Evolutionary conservation across 2,113 vertebrate species (phyloP), one percentile per base, ranked within the genome.

Genomic region (Brienomyrus longianalis): DNA sequence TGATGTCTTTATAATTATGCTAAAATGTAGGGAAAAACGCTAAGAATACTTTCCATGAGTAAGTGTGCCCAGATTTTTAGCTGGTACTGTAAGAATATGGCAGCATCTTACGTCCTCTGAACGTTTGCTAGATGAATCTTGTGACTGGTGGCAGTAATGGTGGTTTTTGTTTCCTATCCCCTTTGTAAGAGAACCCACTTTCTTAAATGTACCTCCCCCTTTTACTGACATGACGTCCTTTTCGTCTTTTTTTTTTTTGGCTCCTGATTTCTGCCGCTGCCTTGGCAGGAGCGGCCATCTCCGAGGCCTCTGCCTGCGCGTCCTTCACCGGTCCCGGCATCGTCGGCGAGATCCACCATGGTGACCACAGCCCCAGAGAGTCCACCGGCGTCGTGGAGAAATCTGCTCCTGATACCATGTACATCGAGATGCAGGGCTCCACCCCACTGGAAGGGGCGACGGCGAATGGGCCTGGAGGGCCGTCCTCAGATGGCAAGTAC

Each of bases 241-340:
- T 47, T 31, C 31, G 1, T 66, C n/a, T 47, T 52, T 87, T 3
- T 86, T 89, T 19, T 86, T 13, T 83, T 66, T 11, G 3, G n/a
- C 3, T 31, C 13, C 62, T 70, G 62, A 27, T 27, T 92, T 87
- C 11, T 59, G 45, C 2, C 59, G n/a, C 17, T 86, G 89, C 91
- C 91, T 35, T 91, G 95, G 95, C 94, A 95, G 95, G 90, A 7
- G 90, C 91, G 86, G 0, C 92, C 91, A 87, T 92, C 94, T 90
- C 95, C 96, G 90, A 93, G 92, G 88, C 95, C 94, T 89, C 94
- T 98, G 92, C 96, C 97, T 91, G 97, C 89, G 95, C 94, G 31
- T 84, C 92, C 84, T 92, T 88, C 89, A 88, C 91, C 59, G 92
- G 93, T 85, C 92, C 93, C 91, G 89, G 90, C 80, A 19, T 90